These are phyloP conservation scores for Stegostoma tigrinum DNA, from an alignment of 2,113 vertebrate species.

Conservation along the genomic window DNA sequence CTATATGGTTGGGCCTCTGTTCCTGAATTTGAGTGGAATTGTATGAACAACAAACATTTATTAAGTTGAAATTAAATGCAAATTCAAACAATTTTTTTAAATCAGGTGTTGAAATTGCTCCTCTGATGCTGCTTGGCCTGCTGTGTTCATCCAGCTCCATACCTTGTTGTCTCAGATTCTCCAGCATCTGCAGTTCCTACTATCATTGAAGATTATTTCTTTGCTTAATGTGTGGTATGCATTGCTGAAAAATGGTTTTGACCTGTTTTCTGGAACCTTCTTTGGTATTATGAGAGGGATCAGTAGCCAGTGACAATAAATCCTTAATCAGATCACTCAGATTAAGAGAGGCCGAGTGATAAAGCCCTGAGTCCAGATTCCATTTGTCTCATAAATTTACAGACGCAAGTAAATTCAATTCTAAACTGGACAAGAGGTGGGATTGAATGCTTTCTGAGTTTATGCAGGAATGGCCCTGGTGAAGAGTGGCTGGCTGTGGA, in stretches of 20 bases:
- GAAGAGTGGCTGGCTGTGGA: conserved; percentile 90
- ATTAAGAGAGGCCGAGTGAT: neutral
- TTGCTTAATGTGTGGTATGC: neutral
- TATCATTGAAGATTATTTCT: neutral
- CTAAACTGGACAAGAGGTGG: neutral
- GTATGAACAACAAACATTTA: neutral
- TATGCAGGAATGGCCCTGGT: conserved; percentile 69
- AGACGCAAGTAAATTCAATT: neutral
- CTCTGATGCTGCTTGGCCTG: no score
- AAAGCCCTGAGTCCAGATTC: neutral
- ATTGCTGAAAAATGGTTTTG: neutral
- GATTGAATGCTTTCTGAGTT: neutral
- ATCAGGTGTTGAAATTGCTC: no score
- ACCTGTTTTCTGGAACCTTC: conserved; percentile 18
- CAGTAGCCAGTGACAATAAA: neutral
- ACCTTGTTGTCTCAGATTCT: no score
- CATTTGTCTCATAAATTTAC: neutral
- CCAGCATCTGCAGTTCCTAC: no score
- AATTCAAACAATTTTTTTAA: neutral
- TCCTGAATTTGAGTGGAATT: neutral
- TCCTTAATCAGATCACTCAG: neutral
- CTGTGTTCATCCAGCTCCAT: no score
- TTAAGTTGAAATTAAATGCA: neutral
- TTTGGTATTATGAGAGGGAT: neutral
- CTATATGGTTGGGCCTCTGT: neutral